phyloP scores from a whole-genome alignment of 2,113 vertebrate genomes.

The Lucifuga dentata region DNA sequence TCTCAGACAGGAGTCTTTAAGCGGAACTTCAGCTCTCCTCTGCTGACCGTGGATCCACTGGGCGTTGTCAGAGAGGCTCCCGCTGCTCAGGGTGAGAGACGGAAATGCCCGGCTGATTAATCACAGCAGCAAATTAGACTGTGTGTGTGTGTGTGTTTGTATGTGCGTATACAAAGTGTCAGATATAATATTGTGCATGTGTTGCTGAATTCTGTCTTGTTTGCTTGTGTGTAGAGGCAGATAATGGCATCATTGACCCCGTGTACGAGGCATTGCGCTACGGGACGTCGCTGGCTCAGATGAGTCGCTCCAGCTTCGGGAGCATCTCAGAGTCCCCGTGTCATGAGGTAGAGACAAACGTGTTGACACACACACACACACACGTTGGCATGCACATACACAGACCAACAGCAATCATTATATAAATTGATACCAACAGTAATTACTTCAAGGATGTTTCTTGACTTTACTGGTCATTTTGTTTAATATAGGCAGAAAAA shows the following conservation, averaged over 20 bases:
- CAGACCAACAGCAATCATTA: slow-evolving; percentile 7
- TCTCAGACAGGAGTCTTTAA: slow-evolving; percentile 87
- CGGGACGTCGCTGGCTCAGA: slow-evolving; percentile 90
- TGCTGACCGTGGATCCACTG: slow-evolving; percentile 85
- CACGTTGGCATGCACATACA: slow-evolving; percentile 13
- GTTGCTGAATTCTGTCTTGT: slow-evolving; percentile 21
- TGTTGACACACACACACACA: slow-evolving; percentile 1
- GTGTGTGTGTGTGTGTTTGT: slow-evolving; percentile 2
- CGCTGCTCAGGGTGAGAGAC: slow-evolving; percentile 78
- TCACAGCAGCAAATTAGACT: background rate
- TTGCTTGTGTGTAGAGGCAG: slow-evolving; percentile 64
- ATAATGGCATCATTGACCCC: slow-evolving; percentile 82
- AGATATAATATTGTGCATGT: slow-evolving; percentile 31
- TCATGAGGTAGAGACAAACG: slow-evolving; percentile 73
- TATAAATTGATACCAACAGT: slow-evolving; percentile 4
- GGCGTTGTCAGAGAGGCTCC: slow-evolving; percentile 83
- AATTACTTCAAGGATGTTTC: slow-evolving; percentile 5
- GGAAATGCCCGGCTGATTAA: slow-evolving; percentile 31
- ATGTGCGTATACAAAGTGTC: background rate
- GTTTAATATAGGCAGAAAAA: slow-evolving; percentile 67
- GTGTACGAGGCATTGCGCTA: slow-evolving; percentile 92
- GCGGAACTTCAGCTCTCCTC: slow-evolving; percentile 92
- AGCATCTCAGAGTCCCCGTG: slow-evolving; percentile 89
- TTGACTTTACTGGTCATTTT: slow-evolving; percentile 7
- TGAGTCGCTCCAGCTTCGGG: slow-evolving; percentile 88